Evolutionary conservation across 1,140 invertebrate genomes (phyloP).

Genomic region (Eupeodes corollae): DNA sequence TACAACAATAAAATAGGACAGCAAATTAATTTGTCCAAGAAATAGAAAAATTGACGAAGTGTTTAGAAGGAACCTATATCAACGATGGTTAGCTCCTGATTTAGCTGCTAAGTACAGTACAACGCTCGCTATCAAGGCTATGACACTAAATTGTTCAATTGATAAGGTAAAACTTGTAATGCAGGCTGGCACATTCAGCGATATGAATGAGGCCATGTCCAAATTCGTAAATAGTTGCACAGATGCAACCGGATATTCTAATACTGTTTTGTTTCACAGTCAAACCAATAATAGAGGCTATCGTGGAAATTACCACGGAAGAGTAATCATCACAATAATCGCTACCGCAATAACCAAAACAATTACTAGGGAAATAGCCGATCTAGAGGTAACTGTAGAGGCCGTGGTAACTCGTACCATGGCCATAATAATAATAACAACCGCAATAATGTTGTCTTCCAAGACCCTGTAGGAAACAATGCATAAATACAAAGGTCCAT

Average conservation of each 20-base stretch:
- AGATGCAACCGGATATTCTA: conserved; percentile 6
- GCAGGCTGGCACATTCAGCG: conserved; percentile 5
- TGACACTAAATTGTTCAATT: conserved; percentile 5
- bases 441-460: background rate
- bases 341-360: no score
- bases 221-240: conserved; percentile 12
- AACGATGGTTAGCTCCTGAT: no score
- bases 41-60: no score
- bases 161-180: conserved; percentile 9
- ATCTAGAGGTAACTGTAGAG: background rate
- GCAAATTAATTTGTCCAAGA: no score
- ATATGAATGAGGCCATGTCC: conserved; percentile 5
- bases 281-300: no score
- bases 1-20: background rate
- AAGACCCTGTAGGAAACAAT: background rate
- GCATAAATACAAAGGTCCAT: background rate
- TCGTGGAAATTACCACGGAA: no score
- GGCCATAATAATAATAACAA: background rate
- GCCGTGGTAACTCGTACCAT: background rate
- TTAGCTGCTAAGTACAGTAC: background rate
- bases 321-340: no score
- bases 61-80: no score
- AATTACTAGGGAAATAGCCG: background rate
- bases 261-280: conserved; percentile 5
- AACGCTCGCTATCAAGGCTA: background rate